Percentiles rank a stretch among this genome's conserved stretches.
phyloP scores from a whole-genome alignment of 2,888 invertebrate species.

The Pharmacophagus antenor region DNA sequence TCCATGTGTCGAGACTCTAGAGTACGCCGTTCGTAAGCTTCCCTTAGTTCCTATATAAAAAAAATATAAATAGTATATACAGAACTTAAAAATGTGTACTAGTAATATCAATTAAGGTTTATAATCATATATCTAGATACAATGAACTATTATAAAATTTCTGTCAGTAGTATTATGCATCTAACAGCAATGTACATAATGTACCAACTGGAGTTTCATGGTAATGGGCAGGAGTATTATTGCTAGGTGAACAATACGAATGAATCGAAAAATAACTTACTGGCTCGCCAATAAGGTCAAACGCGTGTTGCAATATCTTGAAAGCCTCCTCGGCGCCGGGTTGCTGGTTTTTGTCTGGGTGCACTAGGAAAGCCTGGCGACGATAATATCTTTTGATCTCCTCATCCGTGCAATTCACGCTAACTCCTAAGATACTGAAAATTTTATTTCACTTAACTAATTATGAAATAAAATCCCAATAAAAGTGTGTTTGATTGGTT shows the following conservation, averaged over 20 bases:
- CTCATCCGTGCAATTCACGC: slow-evolving; percentile 93
- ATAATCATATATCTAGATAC: too few relatives aligned
- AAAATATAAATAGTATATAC: neutral
- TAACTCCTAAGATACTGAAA: slow-evolving; percentile 91
- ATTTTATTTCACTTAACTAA: neutral
- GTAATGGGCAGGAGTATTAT: too few relatives aligned
- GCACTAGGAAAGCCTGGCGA: slow-evolving; percentile 95
- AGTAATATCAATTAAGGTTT: too few relatives aligned
- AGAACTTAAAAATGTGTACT: too few relatives aligned
- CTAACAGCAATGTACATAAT: too few relatives aligned
- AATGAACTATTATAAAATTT: too few relatives aligned
- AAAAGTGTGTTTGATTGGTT: too few relatives aligned
- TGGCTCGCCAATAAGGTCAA: slow-evolving; percentile 95
- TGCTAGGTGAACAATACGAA: slow-evolving; percentile 1
- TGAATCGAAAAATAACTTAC: slow-evolving; percentile 62
- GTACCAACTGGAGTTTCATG: too few relatives aligned
- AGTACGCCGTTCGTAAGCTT: slow-evolving; percentile 87
- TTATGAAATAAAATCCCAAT: neutral
- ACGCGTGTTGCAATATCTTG: slow-evolving; percentile 96
- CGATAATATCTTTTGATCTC: slow-evolving; percentile 97
- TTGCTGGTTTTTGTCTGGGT: slow-evolving; percentile 97
- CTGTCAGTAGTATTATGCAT: too few relatives aligned
- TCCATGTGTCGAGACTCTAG: slow-evolving; percentile 89
- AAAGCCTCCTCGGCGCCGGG: slow-evolving; percentile 98
- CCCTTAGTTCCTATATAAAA: slow-evolving; percentile 84